Base-by-base conservation (phyloP, 2,113 vertebrate species). In the Xyrauchen texanus region DNA sequence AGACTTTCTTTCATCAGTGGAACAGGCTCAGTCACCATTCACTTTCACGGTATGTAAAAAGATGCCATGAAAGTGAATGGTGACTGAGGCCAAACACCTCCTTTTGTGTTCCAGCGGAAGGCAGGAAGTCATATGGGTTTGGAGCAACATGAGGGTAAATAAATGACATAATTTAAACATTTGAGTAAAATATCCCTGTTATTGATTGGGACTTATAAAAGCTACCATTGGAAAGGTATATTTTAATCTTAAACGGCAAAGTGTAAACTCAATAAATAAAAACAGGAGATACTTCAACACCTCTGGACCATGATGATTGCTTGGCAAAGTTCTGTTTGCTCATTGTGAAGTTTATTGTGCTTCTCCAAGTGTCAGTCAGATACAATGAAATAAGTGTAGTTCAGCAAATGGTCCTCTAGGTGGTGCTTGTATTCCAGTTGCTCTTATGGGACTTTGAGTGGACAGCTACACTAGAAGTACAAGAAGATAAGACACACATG, bases 401-500 rank as follows among this genome's bases (percentile, higher is more conserved):
- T 78, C n/a, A 4, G 21, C 0, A 9, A 0, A 44, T 58, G 4
- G 4, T 78, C 82, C 82, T 84, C 82, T 78, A 81, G 82, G 76
- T 84, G 82, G 82, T 65, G 79, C 82, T 81, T 84, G 76, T 52
- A 78, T 65, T 65, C 79, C 69, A 81, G 67, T 42, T 60, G 82
- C 79, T 34, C 21, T 3, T 34, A 34, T 34, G 21, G 21, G 21
- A 34, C 21, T 34, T 70, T 58, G 63, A 60, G n/a, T n/a, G 7
- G 9, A 81, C 60, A 45, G 51, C 76, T 75, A 65, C 9, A 47
- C 13, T 49, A 78, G 51, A 68, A 71, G 49, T 16, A 52, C 62
- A 15, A 63, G 6, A 70, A 64, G 65, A 64, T 77, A 72, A 47
- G 75, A 72, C 73, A 68, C 68, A 76, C 72, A 57, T 13, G 55